These are phyloP conservation scores for Chelonus insularis DNA, from an alignment of 1,140 invertebrate genomes.

Conservation along the genomic window DNA sequence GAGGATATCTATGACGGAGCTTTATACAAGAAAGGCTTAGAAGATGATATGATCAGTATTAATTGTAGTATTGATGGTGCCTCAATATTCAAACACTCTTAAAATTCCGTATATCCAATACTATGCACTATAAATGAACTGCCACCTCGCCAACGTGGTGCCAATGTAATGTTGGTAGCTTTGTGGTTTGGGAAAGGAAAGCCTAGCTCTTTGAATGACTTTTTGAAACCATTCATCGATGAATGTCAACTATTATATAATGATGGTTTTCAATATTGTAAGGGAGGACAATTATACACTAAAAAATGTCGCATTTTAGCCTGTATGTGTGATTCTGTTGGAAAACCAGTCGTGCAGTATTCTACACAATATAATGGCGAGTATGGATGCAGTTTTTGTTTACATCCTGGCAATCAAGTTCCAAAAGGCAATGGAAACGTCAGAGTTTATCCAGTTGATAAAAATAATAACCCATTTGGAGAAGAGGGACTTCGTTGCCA, in stretches of 20 bases:
- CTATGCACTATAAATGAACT: slow-evolving; percentile 31
- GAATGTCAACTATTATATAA: slow-evolving; percentile 18
- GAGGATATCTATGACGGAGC: slow-evolving; percentile 1
- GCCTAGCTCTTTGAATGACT: slow-evolving; percentile 31
- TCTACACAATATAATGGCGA: slow-evolving; percentile 32
- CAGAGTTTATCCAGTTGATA: slow-evolving; percentile 31
- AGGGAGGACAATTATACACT: not conserved
- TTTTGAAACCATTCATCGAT: slow-evolving; percentile 32
- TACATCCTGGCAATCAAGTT: slow-evolving; percentile 34
- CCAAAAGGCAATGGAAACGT: slow-evolving; percentile 28
- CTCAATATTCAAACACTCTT: slow-evolving; percentile 29
- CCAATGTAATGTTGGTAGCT: slow-evolving; percentile 26
- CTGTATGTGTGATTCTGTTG: slow-evolving; percentile 35
- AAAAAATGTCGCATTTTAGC: slow-evolving; percentile 32
- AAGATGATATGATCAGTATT: slow-evolving; percentile 1
- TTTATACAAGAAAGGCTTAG: not conserved
- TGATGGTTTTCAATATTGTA: slow-evolving; percentile 29
- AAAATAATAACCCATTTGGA: slow-evolving; percentile 25
- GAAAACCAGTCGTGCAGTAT: slow-evolving; percentile 25
- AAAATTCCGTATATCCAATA: slow-evolving; percentile 26
- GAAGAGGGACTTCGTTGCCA: slow-evolving; percentile 33
- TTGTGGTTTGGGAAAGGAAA: slow-evolving; percentile 33
- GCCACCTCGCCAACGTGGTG: not conserved
- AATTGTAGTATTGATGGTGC: slow-evolving; percentile 33
- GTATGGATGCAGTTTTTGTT: slow-evolving; percentile 42